phyloP scores from a whole-genome alignment of 2,888 invertebrate genomes.

The Hemaris fuciformis region DNA sequence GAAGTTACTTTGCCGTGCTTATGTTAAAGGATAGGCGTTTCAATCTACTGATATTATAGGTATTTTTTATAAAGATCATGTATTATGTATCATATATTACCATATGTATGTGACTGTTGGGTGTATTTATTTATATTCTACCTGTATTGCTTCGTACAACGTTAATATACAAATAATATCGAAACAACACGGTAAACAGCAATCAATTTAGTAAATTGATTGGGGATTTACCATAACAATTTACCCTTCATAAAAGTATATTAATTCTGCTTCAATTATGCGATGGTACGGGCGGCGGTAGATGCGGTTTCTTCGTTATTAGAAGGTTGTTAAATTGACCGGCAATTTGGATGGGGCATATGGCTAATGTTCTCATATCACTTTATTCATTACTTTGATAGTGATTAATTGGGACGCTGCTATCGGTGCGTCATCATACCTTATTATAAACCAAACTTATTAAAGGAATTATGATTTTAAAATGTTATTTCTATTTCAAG shows the following conservation, averaged over 20 bases:
- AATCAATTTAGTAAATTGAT: slow-evolving; percentile 75
- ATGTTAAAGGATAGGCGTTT: too few relatives aligned
- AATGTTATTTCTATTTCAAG: not conserved
- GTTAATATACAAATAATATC: not conserved
- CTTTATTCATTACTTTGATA: slow-evolving; percentile 11
- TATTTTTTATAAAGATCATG: too few relatives aligned
- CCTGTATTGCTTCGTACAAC: not conserved
- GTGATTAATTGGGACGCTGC: not conserved
- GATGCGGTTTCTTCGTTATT: slow-evolving; percentile 35
- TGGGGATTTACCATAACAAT: slow-evolving; percentile 71
- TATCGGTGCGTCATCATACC: not conserved
- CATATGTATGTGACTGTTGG: too few relatives aligned
- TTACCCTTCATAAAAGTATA: slow-evolving; percentile 72
- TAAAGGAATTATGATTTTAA: not conserved
- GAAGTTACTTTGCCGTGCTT: too few relatives aligned
- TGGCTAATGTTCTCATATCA: slow-evolving; percentile 40
- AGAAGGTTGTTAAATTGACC: slow-evolving; percentile 43
- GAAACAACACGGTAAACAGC: slow-evolving; percentile 32
- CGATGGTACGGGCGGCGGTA: slow-evolving; percentile 41
- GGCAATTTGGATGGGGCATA: slow-evolving; percentile 41
- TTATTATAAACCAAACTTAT: not conserved
- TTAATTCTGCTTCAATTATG: slow-evolving; percentile 62
- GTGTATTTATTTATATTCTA: too few relatives aligned
- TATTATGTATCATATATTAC: too few relatives aligned
- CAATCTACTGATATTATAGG: too few relatives aligned